Evolutionary conservation across 2,797 vertebrate species (phyloP), one percentile per base, ranked within the genome.

Genomic region (Onychomys leucogaster): DNA sequence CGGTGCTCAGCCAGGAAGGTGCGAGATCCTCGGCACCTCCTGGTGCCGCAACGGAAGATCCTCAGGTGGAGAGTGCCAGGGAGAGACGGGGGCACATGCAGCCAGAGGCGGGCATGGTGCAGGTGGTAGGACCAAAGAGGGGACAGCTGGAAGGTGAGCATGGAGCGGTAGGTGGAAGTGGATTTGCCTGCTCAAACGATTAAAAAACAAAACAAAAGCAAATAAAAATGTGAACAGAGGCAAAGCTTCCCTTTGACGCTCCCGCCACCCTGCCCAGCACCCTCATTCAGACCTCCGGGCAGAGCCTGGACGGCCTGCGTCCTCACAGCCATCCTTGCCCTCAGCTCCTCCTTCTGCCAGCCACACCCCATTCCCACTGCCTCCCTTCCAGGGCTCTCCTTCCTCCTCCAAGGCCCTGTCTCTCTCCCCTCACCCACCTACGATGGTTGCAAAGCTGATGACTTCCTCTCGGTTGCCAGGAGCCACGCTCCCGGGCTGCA

Each of bases 371-470:
- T 41, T 55, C 57, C 49, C 32, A 67, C 94, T 61, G 23, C 34
- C 61, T 84, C 59, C 46, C 46, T 71, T 55, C 9, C 32, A 29
- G 9, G 76, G 17, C 43, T 75, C 61, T 57, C 87, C n/a, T 84
- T 49, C 80, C 49, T 23, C 84, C 81, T 78, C 69, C 71, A n/a
- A 59, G 37, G 52, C 69, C 16, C 46, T 1, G 34, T 32, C 25
- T 37, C 21, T 59, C 7, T n/a, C 29, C 61, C 16, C 1, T 12
- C 84, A 97, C 98, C 43, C 95, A 98, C 98, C 98, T 98, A 98
- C 88, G 91, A 95, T 89, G 0, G 97, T 99, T 57, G 99, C 99
- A 98, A 99, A 99, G 98, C 99, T 99, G 98, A 99, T 99, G 97
- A 99, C 99, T 98, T 99, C 99, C 96, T 99, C 99, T 65, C 98